Conservation (phyloP, 2,113 vertebrate genomes). For the Oreotrochilus melanogaster region DNA sequence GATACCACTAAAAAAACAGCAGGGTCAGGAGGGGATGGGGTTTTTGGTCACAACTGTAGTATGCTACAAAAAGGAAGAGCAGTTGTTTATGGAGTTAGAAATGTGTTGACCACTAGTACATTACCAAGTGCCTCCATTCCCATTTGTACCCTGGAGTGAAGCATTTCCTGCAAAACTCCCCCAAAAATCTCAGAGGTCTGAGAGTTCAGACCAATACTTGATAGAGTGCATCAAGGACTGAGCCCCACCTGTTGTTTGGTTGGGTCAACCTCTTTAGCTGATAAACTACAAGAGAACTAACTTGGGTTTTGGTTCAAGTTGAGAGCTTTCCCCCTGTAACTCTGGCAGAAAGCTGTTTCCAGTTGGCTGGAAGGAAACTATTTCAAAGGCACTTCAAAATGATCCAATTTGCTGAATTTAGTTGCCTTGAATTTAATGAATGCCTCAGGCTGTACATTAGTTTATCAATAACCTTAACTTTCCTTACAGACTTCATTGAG, state of each 20-base stretch:
- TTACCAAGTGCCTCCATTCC: not conserved
- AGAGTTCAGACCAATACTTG: not conserved
- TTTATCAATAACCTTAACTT: not conserved
- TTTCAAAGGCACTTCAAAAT: constrained; percentile 64
- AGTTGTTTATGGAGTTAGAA: not conserved
- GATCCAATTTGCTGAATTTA: not conserved
- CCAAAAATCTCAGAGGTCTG: not conserved
- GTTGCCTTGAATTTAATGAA: not conserved
- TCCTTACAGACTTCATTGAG: not conserved
- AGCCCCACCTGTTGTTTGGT: not conserved
- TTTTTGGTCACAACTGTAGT: constrained; percentile 15
- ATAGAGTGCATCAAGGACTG: not conserved
- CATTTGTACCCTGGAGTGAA: not conserved
- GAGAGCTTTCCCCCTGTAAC: not conserved
- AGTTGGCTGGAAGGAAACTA: constrained; percentile 20
- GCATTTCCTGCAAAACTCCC: constrained; percentile 24
- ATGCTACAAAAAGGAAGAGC: constrained; percentile 34
- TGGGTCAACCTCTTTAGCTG: not conserved
- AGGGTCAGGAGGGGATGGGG: not conserved
- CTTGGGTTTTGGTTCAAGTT: not conserved
- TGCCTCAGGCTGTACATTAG: not conserved
- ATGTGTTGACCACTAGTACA: not conserved
- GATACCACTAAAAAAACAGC: not conserved
- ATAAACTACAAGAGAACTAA: not conserved
- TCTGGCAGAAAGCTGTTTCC: constrained; percentile 21